These are phyloP conservation scores for Ephydatia muelleri DNA, from an alignment of 37 sponge, comb jelly and placozoan genomes.

Conservation along the genomic window DNA sequence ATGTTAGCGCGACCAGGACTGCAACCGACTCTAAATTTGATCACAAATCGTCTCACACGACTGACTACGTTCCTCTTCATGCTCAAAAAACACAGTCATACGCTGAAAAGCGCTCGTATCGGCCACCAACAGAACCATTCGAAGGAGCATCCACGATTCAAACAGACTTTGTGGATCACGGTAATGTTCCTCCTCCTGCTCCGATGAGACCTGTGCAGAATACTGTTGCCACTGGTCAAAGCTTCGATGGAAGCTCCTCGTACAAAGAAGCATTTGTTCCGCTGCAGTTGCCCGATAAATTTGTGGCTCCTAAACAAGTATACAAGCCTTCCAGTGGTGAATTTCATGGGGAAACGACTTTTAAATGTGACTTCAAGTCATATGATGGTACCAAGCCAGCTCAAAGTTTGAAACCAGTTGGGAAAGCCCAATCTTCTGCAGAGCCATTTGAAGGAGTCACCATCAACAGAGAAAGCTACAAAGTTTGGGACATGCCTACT, in stretches of 20 bases:
- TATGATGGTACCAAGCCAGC: constrained; percentile 29
- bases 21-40: constrained; percentile 13
- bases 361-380: constrained; percentile 44
- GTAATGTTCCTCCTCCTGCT: constrained; percentile 12
- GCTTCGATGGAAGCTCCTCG: constrained; percentile 59
- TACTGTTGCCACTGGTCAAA: constrained; percentile 35
- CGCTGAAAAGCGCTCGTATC: constrained; percentile 39
- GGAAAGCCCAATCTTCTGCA: constrained; percentile 17
- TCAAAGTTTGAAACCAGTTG: constrained; percentile 42
- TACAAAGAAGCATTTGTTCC: constrained; percentile 35
- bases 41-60: constrained; percentile 49
- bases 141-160: constrained; percentile 47
- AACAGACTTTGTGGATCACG: constrained; percentile 43
- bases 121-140: constrained; percentile 61
- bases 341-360: constrained; percentile 47
- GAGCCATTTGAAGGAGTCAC: constrained; percentile 58
- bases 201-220: constrained; percentile 51
- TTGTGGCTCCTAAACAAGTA: constrained; percentile 24
- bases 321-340: constrained; percentile 47
- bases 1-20: constrained; percentile 4
- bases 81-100: constrained; percentile 20
- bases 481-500: constrained; percentile 59
- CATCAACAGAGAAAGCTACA: constrained; percentile 23
- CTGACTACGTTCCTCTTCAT: constrained; percentile 48
- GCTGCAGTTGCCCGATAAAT: constrained; percentile 36